Evolutionary conservation across 1,140 invertebrate species (phyloP).

Genomic region (Forficula auricularia): DNA sequence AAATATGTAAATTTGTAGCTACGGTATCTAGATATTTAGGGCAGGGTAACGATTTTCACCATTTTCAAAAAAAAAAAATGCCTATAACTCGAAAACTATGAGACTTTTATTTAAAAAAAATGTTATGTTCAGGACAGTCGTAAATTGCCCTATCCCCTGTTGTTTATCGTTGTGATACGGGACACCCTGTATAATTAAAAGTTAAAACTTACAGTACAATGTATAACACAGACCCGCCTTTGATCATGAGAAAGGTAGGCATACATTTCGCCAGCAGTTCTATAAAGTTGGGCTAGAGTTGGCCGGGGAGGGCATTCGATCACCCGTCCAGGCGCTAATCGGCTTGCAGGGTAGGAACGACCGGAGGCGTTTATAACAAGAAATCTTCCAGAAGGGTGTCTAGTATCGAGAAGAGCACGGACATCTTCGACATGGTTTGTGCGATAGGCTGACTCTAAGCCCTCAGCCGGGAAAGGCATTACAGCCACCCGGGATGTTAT

Average conservation of each 20-base stretch:
- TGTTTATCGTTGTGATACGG: too few relatives aligned
- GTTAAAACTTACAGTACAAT: conserved; percentile 63
- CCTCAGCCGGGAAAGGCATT: conserved; percentile 87
- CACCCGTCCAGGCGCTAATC: conserved; percentile 28
- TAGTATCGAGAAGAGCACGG: conserved; percentile 46
- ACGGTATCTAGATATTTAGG: too few relatives aligned
- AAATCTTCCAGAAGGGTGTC: conserved; percentile 52
- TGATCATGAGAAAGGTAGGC: conserved; percentile 65
- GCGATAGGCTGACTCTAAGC: conserved; percentile 79
- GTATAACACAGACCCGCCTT: conserved; percentile 65
- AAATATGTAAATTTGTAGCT: too few relatives aligned
- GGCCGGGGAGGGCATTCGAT: conserved; percentile 62
- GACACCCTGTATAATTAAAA: neutral
- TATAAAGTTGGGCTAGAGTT: conserved; percentile 41
- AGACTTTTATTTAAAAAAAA: too few relatives aligned
- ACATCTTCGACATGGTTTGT: conserved; percentile 90
- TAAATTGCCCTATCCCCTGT: too few relatives aligned
- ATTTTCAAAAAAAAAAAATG: too few relatives aligned
- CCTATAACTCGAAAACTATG: too few relatives aligned
- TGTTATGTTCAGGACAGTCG: too few relatives aligned
- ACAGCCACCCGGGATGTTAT: conserved; percentile 74
- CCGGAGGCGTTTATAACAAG: conserved; percentile 66
- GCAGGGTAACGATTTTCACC: too few relatives aligned
- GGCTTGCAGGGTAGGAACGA: conserved; percentile 35
- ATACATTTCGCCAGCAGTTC: conserved; percentile 70